Base-by-base conservation (phyloP, 2,797 vertebrate genomes). In the Carapus acus region DNA sequence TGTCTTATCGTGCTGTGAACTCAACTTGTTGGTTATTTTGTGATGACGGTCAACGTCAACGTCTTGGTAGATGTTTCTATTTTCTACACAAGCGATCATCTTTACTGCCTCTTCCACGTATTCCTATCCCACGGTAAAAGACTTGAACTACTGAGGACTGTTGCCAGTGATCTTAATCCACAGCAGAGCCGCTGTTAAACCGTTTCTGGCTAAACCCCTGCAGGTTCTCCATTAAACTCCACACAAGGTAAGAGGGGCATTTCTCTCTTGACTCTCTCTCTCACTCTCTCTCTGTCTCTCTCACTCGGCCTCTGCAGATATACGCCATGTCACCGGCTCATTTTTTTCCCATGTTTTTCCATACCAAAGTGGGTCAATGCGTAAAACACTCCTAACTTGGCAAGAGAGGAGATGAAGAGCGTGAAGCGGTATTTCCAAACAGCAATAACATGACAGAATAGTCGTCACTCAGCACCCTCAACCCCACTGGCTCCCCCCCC, bases 281-380 rank as follows among this genome's bases (percentile, higher is more conserved):
- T 54, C 39, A 29, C 55, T 56, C 44, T 4, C 62, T 58, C 31
- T 3, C 48, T 48, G 13, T 13, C 12, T 33, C 31, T 4, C 24
- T 27, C 24, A 11, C 49, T 68, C 59, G 14, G 59, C 43, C 66
- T 41, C 49, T 46, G 42, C 40, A 69, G 69, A 77, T 69, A 69
- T 77, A 71, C 34, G 73, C 70, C 71, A 62, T 78, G 80, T 82
- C 73, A 79, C 68, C 76, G 61, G 47, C 69, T 64, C 11, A 6
- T 13, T 9, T 33, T 13, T 65, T 46, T 33, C 41, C 37, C 66
- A 69, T 74, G 72, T 76, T 79, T 85, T 85, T 85, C 80, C 83
- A 79, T 55, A 65, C 76, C 73, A 84, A 87, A 87, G 83, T 88
- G 87, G 85, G 87, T 87, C 87, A 87, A 84, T 85, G 84, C 33